Evolutionary conservation across 2,113 vertebrate species (phyloP), one percentile per base, ranked within the genome.

Genomic region (Carassius carassius): DNA sequence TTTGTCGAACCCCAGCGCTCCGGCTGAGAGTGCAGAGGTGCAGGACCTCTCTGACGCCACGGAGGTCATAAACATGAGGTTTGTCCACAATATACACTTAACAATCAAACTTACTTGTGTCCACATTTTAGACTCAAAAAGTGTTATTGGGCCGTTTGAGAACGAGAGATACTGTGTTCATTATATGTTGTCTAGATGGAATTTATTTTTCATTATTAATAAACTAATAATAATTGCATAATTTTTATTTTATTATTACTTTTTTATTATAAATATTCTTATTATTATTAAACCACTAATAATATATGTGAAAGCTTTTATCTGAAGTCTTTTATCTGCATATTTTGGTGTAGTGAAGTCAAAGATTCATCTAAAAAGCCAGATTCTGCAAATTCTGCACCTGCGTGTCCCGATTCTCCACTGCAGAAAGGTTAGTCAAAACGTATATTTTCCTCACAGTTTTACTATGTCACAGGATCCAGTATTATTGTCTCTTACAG

Each of bases 61-160:
- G 4, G 37, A 74, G 63, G 14, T 75, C 56, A 60, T 25, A 72
- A 69, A n/a, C 49, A 69, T 54, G 44, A 88, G 87, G 87, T 88
- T 76, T 7, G 82, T 84, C 17, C 65, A 69, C 8, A 35, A 19
- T 8, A 67, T 32, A 17, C 63, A 67, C 29, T 9, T 13, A 54
- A 17, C n/a, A 0, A 74, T 44, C 4, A 63, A 63, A 1, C 9
- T 37, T 72, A 29, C 29, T 29, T 29, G 29, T 29, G 29, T 44
- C 44, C 9, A 11, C 44, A 44, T 44, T 44, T 44, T 44, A 44
- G 44, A 44, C 44, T 44, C 44, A 8, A 23, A 0, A n/a, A 13
- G 11, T 63, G 23, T 14, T 14, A 12, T 13, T 14, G 73, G 5
- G 37, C 41, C 5, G 16, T 74, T 16, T 49, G 44, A 74, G 41